These are phyloP conservation scores for Acrocephalus arundinaceus DNA, from an alignment of 2,113 vertebrate genomes.

Conservation along the genomic window DNA sequence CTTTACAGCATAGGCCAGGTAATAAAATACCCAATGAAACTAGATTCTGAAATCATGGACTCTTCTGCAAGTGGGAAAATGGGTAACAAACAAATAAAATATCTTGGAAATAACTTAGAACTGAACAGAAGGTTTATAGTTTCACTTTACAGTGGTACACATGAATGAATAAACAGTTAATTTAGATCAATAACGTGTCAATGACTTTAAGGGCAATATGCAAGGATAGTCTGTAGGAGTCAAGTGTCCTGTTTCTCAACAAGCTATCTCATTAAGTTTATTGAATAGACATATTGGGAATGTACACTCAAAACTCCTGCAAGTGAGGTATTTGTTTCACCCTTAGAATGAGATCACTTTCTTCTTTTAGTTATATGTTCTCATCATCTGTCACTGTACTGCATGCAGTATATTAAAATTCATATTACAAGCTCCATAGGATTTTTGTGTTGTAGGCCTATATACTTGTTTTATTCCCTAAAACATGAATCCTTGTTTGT, in stretches of 20 bases:
- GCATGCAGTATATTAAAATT: background rate
- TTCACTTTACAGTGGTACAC: background rate
- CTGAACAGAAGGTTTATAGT: background rate
- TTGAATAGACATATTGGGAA: background rate
- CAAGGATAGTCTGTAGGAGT: background rate
- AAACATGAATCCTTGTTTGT: background rate
- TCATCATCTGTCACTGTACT: background rate
- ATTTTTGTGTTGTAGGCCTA: background rate
- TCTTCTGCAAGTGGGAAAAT: background rate
- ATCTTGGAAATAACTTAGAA: background rate
- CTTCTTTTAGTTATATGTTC: background rate
- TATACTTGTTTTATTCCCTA: background rate
- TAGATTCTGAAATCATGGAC: background rate
- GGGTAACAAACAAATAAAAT: background rate
- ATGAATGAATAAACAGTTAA: background rate
- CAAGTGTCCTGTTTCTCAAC: background rate
- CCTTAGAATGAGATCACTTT: background rate
- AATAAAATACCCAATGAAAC: background rate
- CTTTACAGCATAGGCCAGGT: background rate
- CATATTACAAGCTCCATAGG: background rate
- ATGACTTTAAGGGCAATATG: background rate
- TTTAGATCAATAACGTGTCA: background rate
- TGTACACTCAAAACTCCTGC: background rate
- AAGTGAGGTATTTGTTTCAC: background rate
- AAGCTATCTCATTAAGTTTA: background rate